Evolutionary conservation across 2,797 vertebrate species (phyloP).

Genomic region (Coreius guichenoti): DNA sequence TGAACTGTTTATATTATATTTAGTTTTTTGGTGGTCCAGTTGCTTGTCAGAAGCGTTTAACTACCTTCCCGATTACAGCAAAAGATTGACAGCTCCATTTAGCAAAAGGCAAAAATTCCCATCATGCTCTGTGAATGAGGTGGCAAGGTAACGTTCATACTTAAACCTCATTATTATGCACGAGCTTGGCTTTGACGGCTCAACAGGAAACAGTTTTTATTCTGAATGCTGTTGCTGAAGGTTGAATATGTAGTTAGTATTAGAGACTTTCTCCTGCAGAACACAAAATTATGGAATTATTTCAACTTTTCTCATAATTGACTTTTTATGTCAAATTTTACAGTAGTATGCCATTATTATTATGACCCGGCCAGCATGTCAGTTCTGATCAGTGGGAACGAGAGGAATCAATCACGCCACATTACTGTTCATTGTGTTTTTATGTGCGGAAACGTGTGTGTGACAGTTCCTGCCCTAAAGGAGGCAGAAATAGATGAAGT

Average conservation of each 20-base stretch:
- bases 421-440: no score
- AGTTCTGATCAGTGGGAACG: no score
- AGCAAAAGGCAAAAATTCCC: conserved; percentile 2
- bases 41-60: background rate
- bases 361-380: no score
- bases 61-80: background rate
- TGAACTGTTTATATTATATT: background rate
- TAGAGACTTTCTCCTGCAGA: background rate
- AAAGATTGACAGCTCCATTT: conserved; percentile 25
- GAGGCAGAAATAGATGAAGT: no score
- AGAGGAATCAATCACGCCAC: no score
- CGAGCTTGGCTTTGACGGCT: conserved; percentile 47
- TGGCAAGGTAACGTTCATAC: background rate
- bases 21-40: background rate
- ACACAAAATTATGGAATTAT: no score
- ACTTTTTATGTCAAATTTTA: no score
- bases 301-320: no score
- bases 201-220: conserved; percentile 35
- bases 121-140: conserved; percentile 14
- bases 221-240: conserved; percentile 36
- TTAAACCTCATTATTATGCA: conserved; percentile 46
- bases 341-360: no score
- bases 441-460: no score
- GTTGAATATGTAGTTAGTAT: conserved; percentile 7
- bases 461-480: no score